Evolutionary conservation across 2,113 vertebrate genomes (phyloP).

Genomic region (Zosterops hypoxanthus): DNA sequence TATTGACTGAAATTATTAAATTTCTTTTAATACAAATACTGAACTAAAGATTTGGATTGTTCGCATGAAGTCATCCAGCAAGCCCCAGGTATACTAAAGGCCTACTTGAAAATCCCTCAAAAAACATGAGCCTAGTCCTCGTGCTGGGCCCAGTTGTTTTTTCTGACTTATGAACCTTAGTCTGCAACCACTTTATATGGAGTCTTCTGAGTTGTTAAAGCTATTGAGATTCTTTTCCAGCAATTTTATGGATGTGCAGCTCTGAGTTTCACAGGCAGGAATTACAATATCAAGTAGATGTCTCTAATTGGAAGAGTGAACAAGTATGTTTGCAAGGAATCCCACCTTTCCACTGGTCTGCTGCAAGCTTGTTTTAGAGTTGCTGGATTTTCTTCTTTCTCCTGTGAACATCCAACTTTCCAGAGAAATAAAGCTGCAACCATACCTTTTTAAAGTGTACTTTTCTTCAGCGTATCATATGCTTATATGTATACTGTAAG

Average conservation of each 20-base stretch:
- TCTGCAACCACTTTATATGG: background rate
- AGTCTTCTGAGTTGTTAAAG: background rate
- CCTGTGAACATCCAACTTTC: background rate
- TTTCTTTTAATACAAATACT: background rate
- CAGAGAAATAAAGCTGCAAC: background rate
- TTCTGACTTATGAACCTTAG: background rate
- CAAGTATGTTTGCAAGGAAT: background rate
- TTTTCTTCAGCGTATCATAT: background rate
- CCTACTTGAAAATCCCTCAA: background rate
- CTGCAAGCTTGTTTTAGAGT: background rate
- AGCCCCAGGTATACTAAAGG: background rate
- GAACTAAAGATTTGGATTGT: background rate
- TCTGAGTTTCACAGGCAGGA: background rate
- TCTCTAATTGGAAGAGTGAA: background rate
- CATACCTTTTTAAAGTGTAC: background rate
- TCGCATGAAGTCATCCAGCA: background rate
- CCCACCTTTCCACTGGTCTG: background rate
- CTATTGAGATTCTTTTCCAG: background rate
- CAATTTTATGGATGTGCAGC: background rate
- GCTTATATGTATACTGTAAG: background rate
- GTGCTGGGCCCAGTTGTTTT: background rate
- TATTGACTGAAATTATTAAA: background rate
- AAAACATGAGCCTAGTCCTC: background rate
- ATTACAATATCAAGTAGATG: background rate
- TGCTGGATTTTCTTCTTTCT: background rate